phyloP scores from a whole-genome alignment of 1,140 invertebrate species.

The Melitaea cinxia region DNA sequence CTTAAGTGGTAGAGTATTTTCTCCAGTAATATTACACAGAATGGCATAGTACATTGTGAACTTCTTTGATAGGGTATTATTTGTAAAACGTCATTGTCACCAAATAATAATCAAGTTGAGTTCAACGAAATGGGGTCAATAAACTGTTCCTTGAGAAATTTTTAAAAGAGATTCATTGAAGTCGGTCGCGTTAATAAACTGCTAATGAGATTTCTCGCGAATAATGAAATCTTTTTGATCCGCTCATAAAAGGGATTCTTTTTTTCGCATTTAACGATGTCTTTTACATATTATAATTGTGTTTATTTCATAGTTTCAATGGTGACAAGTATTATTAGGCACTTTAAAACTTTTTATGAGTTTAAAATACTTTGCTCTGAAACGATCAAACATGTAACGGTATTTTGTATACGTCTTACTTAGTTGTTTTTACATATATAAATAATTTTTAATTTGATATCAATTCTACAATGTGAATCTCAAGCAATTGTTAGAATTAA shows the following conservation, averaged over 20 bases:
- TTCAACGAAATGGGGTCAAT: conserved; percentile 26
- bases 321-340: not conserved
- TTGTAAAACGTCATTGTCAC: conserved; percentile 21
- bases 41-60: not conserved
- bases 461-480: no score
- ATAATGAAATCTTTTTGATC: conserved; percentile 27
- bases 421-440: no score
- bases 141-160: conserved; percentile 27
- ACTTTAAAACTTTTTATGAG: not conserved
- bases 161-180: conserved; percentile 31
- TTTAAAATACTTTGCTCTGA: no score
- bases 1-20: no score
- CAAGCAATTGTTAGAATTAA: no score
- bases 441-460: no score
- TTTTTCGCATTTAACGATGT: conserved; percentile 7
- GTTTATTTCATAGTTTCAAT: not conserved
- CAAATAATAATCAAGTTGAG: conserved; percentile 25
- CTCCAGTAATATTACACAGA: no score
- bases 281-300: not conserved
- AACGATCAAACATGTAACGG: no score
- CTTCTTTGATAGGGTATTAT: not conserved
- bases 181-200: conserved; percentile 34
- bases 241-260: conserved; percentile 5
- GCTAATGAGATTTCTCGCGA: conserved; percentile 34
- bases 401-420: no score